These are phyloP conservation scores for Sorex araneus DNA, from an alignment of 2,113 vertebrate species.

Conservation along the genomic window DNA sequence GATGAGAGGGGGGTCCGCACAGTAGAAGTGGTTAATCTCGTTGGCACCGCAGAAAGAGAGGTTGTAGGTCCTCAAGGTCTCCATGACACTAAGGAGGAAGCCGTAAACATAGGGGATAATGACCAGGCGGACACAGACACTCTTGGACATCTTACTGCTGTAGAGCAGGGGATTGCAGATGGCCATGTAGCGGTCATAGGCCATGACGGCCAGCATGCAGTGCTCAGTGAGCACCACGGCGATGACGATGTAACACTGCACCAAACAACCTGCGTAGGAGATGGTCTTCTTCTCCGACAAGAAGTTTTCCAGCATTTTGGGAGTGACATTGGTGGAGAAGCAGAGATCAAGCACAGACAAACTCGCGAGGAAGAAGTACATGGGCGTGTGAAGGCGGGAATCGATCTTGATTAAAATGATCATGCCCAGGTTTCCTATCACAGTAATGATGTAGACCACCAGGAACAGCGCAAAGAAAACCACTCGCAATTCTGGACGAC, in stretches of 20 bases:
- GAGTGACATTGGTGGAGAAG: conserved; percentile 60
- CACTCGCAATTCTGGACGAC: not conserved
- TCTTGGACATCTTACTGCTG: conserved; percentile 29
- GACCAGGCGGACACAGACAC: conserved; percentile 41
- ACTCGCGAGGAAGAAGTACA: conserved; percentile 58
- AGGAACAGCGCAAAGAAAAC: conserved; percentile 57
- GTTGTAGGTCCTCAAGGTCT: conserved; percentile 37
- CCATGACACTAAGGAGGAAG: conserved; percentile 52
- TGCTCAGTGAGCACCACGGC: conserved; percentile 65
- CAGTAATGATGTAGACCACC: conserved; percentile 52
- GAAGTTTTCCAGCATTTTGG: conserved; percentile 66
- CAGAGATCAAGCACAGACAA: conserved; percentile 59
- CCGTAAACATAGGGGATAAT: not conserved
- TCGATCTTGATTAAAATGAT: conserved; percentile 58
- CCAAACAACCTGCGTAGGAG: not conserved
- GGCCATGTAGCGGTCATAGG: conserved; percentile 54
- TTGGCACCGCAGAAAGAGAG: conserved; percentile 71
- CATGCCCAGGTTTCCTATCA: conserved; percentile 55
- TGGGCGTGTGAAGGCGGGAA: conserved; percentile 47
- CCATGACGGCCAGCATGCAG: conserved; percentile 74
- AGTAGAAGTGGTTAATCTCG: conserved; percentile 76
- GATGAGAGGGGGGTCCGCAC: conserved; percentile 70
- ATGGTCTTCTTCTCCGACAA: conserved; percentile 21
- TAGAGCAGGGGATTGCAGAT: conserved; percentile 74
- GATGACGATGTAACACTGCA: not conserved